These are phyloP conservation scores for Neopelma chrysocephalum DNA, from an alignment of 2,797 vertebrate genomes.

Conservation along the genomic window DNA sequence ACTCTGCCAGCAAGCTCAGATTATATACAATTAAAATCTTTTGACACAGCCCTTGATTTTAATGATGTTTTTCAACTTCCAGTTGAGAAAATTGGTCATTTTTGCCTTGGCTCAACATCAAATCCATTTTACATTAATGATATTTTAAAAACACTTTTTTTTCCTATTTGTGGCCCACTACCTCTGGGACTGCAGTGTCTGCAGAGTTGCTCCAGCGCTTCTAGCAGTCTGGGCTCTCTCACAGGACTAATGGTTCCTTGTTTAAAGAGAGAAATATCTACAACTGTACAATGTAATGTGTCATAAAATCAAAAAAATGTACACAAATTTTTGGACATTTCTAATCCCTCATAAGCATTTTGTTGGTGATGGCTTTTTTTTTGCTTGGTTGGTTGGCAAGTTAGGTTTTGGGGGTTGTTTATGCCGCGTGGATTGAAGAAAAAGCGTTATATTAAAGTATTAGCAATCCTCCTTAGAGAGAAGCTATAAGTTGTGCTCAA, in stretches of 20 bases:
- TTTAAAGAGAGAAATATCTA: neutral
- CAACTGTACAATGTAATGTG: neutral
- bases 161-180: neutral
- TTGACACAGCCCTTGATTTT: neutral
- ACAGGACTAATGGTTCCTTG: fast-evolving
- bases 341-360: neutral
- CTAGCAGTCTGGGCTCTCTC: neutral
- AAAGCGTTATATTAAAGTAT: neutral
- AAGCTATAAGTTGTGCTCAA: neutral
- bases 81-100: neutral
- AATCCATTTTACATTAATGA: neutral
- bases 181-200: neutral
- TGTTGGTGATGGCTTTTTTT: neutral
- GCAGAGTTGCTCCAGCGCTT: neutral
- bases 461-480: neutral
- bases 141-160: neutral
- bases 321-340: neutral
- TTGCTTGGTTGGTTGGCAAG: neutral
- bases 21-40: neutral
- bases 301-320: neutral
- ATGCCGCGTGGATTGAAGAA: neutral
- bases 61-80: neutral
- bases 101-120: neutral
- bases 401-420: neutral
- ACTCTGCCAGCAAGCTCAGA: neutral